Evolutionary conservation across 2,888 invertebrate genomes (phyloP).

Genomic region (Lasioglossum figueresi): DNA sequence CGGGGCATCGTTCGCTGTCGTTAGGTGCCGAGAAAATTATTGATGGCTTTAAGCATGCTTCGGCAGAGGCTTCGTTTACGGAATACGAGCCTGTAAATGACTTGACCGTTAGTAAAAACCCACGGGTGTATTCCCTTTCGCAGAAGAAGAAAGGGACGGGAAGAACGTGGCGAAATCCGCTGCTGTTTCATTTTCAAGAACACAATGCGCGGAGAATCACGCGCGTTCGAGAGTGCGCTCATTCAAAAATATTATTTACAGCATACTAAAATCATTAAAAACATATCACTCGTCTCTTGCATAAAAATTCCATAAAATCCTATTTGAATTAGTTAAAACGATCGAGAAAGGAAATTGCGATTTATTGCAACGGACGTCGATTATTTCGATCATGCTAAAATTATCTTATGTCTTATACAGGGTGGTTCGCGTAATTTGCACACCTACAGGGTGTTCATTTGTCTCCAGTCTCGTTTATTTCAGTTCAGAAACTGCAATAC

Average conservation of each 20-base stretch:
- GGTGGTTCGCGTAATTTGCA: too few species aligned
- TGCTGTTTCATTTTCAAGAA: not conserved
- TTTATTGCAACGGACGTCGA: not conserved
- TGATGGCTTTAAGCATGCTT: conserved; percentile 49
- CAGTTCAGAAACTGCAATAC: too few species aligned
- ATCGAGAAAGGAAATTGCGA: not conserved
- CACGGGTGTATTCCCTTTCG: conserved; percentile 45
- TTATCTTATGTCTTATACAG: too few species aligned
- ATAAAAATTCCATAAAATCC: too few species aligned
- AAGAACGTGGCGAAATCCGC: conserved; percentile 14
- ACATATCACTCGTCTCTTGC: too few species aligned
- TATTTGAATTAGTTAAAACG: not conserved
- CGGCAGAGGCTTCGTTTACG: conserved; percentile 63
- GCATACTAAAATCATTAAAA: not conserved
- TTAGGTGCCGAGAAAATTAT: conserved; percentile 55
- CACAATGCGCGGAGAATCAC: not conserved
- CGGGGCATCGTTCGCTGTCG: conserved; percentile 50
- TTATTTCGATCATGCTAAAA: not conserved
- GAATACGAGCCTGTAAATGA: conserved; percentile 72
- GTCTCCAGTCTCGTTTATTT: too few species aligned
- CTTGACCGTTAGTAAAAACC: conserved; percentile 73
- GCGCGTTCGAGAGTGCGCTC: not conserved
- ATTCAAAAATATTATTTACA: not conserved
- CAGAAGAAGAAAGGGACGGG: conserved; percentile 24
- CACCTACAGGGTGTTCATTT: too few species aligned